Conservation (phyloP, 2,797 vertebrate genomes). For the Eulemur mongoz region DNA sequence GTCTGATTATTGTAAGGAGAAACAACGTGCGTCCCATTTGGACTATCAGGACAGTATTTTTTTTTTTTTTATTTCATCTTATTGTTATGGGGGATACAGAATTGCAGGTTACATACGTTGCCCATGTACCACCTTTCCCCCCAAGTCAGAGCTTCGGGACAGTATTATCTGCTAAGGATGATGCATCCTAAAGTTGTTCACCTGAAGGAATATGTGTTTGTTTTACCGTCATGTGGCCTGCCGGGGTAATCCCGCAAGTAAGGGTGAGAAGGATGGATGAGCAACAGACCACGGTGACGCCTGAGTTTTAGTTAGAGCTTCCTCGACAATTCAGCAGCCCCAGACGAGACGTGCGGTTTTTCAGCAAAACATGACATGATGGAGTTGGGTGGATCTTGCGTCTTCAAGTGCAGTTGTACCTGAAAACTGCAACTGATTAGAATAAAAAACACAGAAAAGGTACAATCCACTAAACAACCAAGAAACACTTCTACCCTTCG, state of each 20-base stretch:
- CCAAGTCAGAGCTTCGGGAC: too few species aligned
- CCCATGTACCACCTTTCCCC: too few species aligned
- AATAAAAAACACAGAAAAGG: background rate
- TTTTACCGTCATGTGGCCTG: too few species aligned
- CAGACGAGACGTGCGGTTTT: rapidly evolving
- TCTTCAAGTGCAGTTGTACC: background rate
- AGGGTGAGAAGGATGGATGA: too few species aligned
- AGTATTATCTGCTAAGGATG: background rate
- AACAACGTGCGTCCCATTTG: too few species aligned
- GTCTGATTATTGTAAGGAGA: background rate
- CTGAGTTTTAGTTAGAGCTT: background rate
- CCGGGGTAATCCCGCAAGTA: rapidly evolving
- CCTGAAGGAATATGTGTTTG: background rate
- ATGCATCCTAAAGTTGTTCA: rapidly evolving
- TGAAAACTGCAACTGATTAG: background rate
- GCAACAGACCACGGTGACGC: background rate
- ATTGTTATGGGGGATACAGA: too few species aligned
- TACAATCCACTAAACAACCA: background rate
- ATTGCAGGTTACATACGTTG: too few species aligned
- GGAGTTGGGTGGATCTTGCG: background rate
- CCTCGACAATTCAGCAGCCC: background rate
- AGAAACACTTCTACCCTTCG: background rate
- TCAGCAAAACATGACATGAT: background rate
- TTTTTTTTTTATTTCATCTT: too few species aligned
- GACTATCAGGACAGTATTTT: background rate